Conservation (phyloP, 2,888 invertebrate genomes). For the Lordiphosa fenestrarum region DNA sequence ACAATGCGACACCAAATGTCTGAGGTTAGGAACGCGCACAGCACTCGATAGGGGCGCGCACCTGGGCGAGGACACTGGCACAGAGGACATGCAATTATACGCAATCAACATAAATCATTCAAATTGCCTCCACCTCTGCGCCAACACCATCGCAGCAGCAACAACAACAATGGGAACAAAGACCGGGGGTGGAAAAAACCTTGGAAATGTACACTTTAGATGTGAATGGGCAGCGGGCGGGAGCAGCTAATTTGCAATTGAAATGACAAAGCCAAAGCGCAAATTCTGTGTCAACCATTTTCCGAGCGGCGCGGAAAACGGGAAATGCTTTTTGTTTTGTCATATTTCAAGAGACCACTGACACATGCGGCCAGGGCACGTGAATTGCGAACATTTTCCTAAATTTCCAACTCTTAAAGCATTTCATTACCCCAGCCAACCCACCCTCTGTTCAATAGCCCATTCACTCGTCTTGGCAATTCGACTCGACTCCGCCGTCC, state of each 20-base stretch:
- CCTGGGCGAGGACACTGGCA: constrained; percentile 21
- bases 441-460: no score
- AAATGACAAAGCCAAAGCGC: constrained; percentile 60
- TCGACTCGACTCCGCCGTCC: constrained; percentile 3
- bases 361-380: constrained; percentile 4
- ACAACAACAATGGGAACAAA: not conserved
- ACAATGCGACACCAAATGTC: constrained; percentile 60
- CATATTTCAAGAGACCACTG: constrained; percentile 2
- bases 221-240: constrained; percentile 8
- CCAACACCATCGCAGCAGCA: constrained; percentile 3
- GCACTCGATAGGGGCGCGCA: not conserved
- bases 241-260: constrained; percentile 66
- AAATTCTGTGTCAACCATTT: constrained; percentile 42
- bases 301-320: no score
- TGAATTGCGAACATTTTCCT: no score
- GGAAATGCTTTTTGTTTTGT: no score
- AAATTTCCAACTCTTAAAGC: no score
- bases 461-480: no score
- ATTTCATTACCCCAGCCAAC: no score
- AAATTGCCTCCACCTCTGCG: constrained; percentile 53
- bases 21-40: constrained; percentile 39
- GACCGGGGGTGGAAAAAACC: constrained; percentile 15
- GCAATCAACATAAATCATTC: constrained; percentile 73
- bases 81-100: constrained; percentile 68
- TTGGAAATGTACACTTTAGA: constrained; percentile 50